Conservation (phyloP, 2,888 invertebrate species). For the Orthosia gracilis region DNA sequence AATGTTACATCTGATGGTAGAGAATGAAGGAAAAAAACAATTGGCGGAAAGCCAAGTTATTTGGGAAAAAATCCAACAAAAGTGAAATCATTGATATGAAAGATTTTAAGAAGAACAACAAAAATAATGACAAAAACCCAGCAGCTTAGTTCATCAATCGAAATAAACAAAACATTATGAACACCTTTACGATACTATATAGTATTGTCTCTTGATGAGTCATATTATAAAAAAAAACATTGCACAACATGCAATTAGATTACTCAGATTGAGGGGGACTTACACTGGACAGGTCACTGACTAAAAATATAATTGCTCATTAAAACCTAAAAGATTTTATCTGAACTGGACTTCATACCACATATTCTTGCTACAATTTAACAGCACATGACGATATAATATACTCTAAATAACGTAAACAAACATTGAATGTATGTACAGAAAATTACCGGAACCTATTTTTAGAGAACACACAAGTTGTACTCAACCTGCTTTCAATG, state of each 20-base stretch:
- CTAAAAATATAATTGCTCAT: not conserved
- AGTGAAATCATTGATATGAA: not conserved
- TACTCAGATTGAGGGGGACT: not conserved
- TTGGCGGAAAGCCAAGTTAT: slow-evolving; percentile 22
- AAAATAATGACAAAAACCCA: not conserved
- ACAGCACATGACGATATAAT: not conserved
- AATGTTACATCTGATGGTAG: not conserved
- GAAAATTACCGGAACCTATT: not conserved
- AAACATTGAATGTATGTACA: slow-evolving; percentile 11
- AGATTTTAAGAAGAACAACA: not conserved
- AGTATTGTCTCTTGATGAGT: slow-evolving; percentile 7
- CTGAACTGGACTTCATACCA: not conserved
- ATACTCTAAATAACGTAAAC: slow-evolving; percentile 22
- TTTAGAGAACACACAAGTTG: not conserved
- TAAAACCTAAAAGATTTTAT: not conserved
- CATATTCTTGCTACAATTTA: not conserved
- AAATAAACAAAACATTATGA: not conserved
- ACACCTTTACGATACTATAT: not conserved
- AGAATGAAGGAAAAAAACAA: not conserved
- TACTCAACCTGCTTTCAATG: too few species aligned
- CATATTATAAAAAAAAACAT: not conserved
- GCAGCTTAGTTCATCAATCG: not conserved
- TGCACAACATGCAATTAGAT: slow-evolving; percentile 2
- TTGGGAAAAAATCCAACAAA: not conserved
- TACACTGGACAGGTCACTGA: not conserved